Conservation (phyloP, 37 sponge, comb jelly and placozoan species). For the Geodia barretti region DNA sequence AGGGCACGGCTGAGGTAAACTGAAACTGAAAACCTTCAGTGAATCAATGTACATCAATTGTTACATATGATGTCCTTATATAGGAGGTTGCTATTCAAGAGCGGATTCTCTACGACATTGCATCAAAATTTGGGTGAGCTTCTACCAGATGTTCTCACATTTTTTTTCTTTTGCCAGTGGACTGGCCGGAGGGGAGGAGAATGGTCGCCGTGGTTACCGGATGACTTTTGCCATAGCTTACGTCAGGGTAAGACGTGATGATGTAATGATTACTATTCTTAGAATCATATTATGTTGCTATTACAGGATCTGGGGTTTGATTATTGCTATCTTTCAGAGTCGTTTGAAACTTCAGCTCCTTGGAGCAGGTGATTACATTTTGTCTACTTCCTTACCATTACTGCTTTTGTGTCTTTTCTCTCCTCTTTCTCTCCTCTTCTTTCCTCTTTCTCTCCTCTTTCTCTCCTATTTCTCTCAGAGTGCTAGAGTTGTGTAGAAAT, state of each 20-base stretch:
- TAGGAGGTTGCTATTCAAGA: conserved; percentile 85
- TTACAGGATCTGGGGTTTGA: conserved; percentile 87
- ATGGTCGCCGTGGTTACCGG: conserved; percentile 89
- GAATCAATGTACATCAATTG: background rate
- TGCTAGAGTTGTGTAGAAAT: conserved; percentile 66
- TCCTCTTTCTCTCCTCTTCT: background rate
- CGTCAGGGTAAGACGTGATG: conserved; percentile 52
- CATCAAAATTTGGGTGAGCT: conserved; percentile 73
- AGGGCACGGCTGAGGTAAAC: conserved; percentile 79
- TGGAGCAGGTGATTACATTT: conserved; percentile 79
- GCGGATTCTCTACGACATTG: conserved; percentile 67
- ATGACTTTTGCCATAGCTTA: conserved; percentile 93
- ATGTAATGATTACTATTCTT: background rate
- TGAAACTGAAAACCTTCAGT: background rate
- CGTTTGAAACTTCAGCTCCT: conserved; percentile 97
- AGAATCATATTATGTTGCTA: background rate
- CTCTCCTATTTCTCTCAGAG: conserved; percentile 31
- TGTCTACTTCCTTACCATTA: background rate
- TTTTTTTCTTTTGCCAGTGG: conserved; percentile 63
- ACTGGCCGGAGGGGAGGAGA: conserved; percentile 91
- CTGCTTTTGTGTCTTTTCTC: background rate
- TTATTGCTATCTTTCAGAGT: conserved; percentile 80
- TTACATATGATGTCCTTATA: background rate
- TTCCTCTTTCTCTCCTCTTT: background rate
- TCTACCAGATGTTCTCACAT: background rate